Percentiles rank a stretch among this genome's conserved stretches.
Conservation (phyloP, 2,797 vertebrate genomes). For the Artibeus lituratus region DNA sequence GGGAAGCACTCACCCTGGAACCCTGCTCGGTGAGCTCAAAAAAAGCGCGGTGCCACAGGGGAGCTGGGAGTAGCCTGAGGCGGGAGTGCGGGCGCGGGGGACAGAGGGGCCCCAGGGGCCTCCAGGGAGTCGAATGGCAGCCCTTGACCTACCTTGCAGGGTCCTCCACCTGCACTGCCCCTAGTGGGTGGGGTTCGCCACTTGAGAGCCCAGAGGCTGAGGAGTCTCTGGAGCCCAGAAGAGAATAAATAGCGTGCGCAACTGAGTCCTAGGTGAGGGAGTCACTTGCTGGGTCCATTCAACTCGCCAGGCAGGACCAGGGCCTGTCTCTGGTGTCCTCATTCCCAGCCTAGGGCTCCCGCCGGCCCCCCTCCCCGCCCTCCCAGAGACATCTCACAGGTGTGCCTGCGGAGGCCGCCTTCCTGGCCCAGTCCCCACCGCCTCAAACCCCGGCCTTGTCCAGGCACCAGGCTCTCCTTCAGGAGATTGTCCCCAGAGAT, state of each 20-base stretch:
- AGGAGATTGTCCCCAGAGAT: neutral
- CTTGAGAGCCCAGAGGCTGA: neutral
- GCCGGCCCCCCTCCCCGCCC: neutral
- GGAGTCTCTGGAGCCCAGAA: neutral
- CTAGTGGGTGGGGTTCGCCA: too few relatives aligned
- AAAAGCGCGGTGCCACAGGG: neutral
- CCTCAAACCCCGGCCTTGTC: neutral
- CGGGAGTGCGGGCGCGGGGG: neutral
- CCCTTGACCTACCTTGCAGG: neutral
- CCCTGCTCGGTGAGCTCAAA: slow-evolving; percentile 18
- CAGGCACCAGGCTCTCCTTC: neutral
- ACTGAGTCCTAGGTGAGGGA: neutral
- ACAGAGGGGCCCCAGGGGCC: rapidly evolving
- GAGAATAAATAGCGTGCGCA: neutral
- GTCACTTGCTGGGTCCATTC: neutral
- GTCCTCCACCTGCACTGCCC: neutral
- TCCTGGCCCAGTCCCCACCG: neutral
- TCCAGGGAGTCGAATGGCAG: neutral
- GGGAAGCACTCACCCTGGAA: neutral
- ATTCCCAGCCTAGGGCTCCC: neutral
- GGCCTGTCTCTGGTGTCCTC: neutral
- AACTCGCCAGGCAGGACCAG: rapidly evolving
- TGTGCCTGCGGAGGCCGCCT: neutral
- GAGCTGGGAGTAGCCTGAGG: neutral
- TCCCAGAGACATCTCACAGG: neutral